A percentile compares a stretch with the other conserved stretches of the same genome.
Evolutionary conservation across 1,140 invertebrate species (phyloP).

Genomic region (Halesus radiatus): DNA sequence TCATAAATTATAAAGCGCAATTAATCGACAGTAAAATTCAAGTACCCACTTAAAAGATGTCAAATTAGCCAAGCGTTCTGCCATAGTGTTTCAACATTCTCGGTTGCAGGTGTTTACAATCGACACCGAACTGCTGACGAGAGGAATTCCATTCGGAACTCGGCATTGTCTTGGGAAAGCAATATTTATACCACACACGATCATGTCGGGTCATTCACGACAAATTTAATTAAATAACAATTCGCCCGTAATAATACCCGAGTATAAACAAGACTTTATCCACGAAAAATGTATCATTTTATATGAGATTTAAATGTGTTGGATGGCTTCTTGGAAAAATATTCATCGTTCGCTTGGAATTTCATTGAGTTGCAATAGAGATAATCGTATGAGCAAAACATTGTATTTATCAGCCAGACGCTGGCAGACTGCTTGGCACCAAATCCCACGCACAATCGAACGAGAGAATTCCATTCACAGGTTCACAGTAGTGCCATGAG

Average conservation of each 20-base stretch:
- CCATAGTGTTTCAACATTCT: background rate
- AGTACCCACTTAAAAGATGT: background rate
- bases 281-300: no score
- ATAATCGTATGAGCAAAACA: conserved; percentile 17
- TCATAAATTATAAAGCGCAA: no score
- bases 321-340: no score
- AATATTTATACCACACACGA: background rate
- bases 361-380: background rate
- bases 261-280: no score
- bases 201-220: background rate
- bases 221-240: background rate
- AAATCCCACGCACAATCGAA: conserved; percentile 13
- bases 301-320: no score
- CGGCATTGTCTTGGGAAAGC: background rate
- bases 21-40: no score
- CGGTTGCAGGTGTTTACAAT: conserved; percentile 13
- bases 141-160: conserved; percentile 3
- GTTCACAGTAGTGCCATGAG: background rate
- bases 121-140: background rate
- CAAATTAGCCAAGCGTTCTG: background rate
- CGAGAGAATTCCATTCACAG: background rate
- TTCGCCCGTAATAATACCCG: background rate
- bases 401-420: conserved; percentile 28
- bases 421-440: conserved; percentile 44
- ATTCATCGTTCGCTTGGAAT: background rate